Evolutionary conservation across 2,113 vertebrate genomes (phyloP).

Genomic region (Peucedramus taeniatus): DNA sequence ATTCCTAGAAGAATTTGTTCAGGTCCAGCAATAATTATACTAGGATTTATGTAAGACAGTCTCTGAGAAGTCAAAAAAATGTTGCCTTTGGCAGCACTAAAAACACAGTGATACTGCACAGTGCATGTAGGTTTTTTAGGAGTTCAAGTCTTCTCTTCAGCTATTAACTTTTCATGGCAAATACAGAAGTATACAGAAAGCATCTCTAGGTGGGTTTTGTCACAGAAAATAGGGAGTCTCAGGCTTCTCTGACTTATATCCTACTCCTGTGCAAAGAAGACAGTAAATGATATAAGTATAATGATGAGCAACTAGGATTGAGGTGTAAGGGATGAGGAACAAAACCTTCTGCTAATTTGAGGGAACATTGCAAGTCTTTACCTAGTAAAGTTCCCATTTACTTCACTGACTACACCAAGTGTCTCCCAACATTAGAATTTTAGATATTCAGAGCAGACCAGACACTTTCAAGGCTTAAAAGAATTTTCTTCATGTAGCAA

Average conservation of each 20-base stretch:
- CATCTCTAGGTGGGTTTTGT: neutral
- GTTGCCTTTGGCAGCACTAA: neutral
- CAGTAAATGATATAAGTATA: neutral
- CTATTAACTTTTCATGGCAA: neutral
- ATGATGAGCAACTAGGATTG: neutral
- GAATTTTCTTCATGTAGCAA: neutral
- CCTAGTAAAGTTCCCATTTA: neutral
- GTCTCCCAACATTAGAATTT: fast-evolving
- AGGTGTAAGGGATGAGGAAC: neutral
- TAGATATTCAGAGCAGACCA: neutral
- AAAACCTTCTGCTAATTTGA: neutral
- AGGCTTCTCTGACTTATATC: neutral
- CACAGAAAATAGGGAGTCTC: neutral
- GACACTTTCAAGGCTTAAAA: neutral
- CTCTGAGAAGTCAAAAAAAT: neutral
- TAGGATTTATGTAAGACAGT: neutral
- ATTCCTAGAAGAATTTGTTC: neutral
- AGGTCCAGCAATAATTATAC: neutral
- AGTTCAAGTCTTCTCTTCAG: neutral
- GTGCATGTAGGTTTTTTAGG: neutral
- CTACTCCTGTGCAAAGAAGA: neutral
- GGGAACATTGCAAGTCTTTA: neutral
- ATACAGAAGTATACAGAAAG: neutral
- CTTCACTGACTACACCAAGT: neutral
- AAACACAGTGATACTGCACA: neutral